Evolutionary conservation across 2,888 invertebrate genomes (phyloP).

Genomic region (Ophion ellenae): DNA sequence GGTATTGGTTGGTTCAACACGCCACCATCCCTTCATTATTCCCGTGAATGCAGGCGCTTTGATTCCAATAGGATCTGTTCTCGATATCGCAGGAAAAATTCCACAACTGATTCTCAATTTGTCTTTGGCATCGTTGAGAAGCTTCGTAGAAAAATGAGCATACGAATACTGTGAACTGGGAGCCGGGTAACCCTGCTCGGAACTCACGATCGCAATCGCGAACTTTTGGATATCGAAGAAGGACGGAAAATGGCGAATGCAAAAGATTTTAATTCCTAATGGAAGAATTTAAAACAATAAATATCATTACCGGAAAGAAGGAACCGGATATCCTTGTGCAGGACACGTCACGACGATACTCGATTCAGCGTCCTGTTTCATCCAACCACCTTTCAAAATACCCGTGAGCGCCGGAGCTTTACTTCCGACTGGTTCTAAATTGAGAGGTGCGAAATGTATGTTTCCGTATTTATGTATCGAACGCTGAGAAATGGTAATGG

Average conservation of each 20-base stretch:
- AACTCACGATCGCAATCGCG: not conserved
- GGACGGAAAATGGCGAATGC: not conserved
- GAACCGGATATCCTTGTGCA: conserved; percentile 90
- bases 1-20: conserved; percentile 69
- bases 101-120: not conserved
- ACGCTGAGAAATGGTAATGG: conserved; percentile 38
- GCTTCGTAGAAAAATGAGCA: not conserved
- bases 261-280: not conserved
- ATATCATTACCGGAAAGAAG: conserved; percentile 84
- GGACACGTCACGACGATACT: conserved; percentile 89
- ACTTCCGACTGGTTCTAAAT: conserved; percentile 86
- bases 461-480: conserved; percentile 14
- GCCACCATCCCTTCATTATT: conserved; percentile 78
- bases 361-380: conserved; percentile 87
- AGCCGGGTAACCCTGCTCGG: conserved; percentile 9
- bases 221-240: not conserved
- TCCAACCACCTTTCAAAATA: conserved; percentile 88
- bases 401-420: conserved; percentile 89
- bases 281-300: not conserved
- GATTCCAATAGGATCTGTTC: conserved; percentile 86
- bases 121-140: not conserved
- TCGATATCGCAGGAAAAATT: conserved; percentile 50
- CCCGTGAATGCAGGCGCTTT: conserved; percentile 85
- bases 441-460: conserved; percentile 20
- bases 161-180: not conserved